Evolutionary conservation across 2,888 invertebrate genomes (phyloP), one percentile per base, ranked within the genome.

Genomic region (Dryobotodes eremita): DNA sequence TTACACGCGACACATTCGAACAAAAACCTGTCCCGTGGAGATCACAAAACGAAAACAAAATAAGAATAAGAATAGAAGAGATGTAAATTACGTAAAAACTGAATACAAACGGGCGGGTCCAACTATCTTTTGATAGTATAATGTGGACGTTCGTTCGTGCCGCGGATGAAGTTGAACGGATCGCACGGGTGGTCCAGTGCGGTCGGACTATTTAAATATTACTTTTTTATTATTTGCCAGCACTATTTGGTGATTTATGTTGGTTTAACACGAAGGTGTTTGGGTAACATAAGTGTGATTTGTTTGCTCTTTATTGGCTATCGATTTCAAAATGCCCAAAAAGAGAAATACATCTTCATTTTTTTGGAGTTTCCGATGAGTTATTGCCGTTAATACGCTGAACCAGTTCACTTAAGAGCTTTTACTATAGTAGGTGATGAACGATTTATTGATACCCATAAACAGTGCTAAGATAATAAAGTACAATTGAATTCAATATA

Each of bases 261-360:
- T 94, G 93, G 94, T 93, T 94, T 94, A 95, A 94, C 95, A 94
- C 93, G 94, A 93, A 95, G 93, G 95, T 96, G 96, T 96, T 94
- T 94, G 94, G 92, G 93, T 93, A 93, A 94, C 93, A 91, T 92
- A 91, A 89, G 93, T 92, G 93, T 94, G 95, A 96, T 96, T 96
- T 95, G 96, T 96, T 93, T 91, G 90, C 89, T 91, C 90, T 94
- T 92, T 94, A 94, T 93, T 92, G 93, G 92, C 91, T 94, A 95
- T 95, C 93, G 91, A 93, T 94, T 92, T 93, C 92, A 89, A 91
- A 91, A 87, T 84, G 77, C 79, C 83, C 83, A 74, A 62, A 69
- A 78, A 88, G 88, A 86, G 89, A 91, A 90, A 89, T 91, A 91
- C 88, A 84, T 84, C 81, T 86, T 82, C 50, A 86, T 88, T 89